Evolutionary conservation across 2,888 invertebrate species (phyloP), one percentile per base, ranked within the genome.

Genomic region (Bhutanitis thaidina): DNA sequence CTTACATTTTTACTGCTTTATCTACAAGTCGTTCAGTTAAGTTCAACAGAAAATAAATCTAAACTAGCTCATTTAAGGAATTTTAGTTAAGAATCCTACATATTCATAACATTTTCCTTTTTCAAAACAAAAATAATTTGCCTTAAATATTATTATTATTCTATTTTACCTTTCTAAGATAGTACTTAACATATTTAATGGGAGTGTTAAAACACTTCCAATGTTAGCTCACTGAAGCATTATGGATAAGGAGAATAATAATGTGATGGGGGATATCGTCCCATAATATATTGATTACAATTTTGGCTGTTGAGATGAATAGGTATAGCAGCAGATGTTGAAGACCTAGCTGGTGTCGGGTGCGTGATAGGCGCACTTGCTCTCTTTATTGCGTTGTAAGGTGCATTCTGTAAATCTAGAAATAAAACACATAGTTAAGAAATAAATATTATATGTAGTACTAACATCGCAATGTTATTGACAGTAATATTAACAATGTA

Each of bases 211-310:
- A 30, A 30, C 10, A n/a, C 30, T n/a, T 30, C 30, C 0, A 30
- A 30, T 30, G 3, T 29, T 5, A 35, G 32, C 40, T 45, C 40
- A 40, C 44, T 39, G 35, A 27, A 37, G 34, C 10, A 8, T 41
- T 47, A 43, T 15, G 27, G 25, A 25, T 32, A 43, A 12, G 39
- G 49, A 16, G 37, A 10, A 12, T 32, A 25, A 38, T 43, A 47
- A 43, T 15, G 25, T 37, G 41, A 10, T 1, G 30, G 41, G 12
- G 46, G 46, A 9, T n/a, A 47, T 10, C 37, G 27, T 34, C 37
- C 41, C 14, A 16, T 46, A 14, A 37, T 29, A 46, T 35, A 48
- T 9, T 48, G 39, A 51, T 29, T 35, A 32, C 25, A 45, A 35
- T 41, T 41, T 12, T 12, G n/a, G 20, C 5, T 16, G 16, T 41